phyloP scores from a whole-genome alignment of 2,797 vertebrate genomes.

The Lithobates pipiens region DNA sequence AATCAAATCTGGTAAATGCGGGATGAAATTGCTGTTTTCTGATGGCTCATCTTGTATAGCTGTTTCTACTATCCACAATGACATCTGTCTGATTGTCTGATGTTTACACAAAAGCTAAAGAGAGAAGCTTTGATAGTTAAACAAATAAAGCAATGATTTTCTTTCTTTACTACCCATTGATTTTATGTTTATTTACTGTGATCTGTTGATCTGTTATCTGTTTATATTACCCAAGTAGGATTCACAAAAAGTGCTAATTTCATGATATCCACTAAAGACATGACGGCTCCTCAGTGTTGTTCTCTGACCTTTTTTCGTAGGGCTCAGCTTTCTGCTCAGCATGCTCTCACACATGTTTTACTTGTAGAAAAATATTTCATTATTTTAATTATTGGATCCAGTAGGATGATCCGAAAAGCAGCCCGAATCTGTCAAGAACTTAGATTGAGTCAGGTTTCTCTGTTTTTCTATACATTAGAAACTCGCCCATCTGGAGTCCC shows the following conservation, averaged over 20 bases:
- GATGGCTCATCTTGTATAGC: not conserved
- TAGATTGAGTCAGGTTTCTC: no score
- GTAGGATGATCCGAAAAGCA: not conserved
- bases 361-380: conserved; percentile 15
- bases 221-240: conserved; percentile 23
- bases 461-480: no score
- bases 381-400: conserved; percentile 8
- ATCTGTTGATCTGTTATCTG: conserved; percentile 16
- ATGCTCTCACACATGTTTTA: conserved; percentile 16
- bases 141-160: conserved; percentile 39
- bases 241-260: conserved; percentile 20
- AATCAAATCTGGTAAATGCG: not conserved
- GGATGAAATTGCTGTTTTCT: not conserved
- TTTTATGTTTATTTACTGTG: conserved; percentile 33
- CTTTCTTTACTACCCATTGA: conserved; percentile 31
- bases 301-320: conserved; percentile 13
- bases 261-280: conserved; percentile 1
- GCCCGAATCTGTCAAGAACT: no score
- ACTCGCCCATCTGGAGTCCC: no score
- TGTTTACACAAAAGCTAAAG: conserved; percentile 52
- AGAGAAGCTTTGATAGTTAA: conserved; percentile 34
- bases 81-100: conserved; percentile 34
- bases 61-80: conserved; percentile 21
- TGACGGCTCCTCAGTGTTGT: not conserved
- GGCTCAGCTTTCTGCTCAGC: conserved; percentile 5